Evolutionary conservation across 2,797 vertebrate species (phyloP).

Genomic region (Caiman crocodilus): DNA sequence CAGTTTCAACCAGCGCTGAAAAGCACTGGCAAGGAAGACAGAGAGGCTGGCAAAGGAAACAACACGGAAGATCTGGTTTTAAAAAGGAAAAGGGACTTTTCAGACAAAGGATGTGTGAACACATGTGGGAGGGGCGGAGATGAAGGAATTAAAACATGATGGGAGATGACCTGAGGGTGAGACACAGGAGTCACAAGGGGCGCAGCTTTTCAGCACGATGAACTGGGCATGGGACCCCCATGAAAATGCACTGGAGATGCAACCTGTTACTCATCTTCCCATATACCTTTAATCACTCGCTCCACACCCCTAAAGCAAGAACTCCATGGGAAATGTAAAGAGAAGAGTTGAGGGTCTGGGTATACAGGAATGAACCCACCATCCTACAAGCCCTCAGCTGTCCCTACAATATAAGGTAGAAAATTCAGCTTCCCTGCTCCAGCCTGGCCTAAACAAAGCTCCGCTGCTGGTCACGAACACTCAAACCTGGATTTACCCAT

Average conservation of each 20-base stretch:
- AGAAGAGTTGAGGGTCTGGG: not conserved
- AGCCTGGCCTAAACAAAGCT: not conserved
- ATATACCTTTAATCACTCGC: rapidly evolving
- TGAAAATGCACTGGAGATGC: not conserved
- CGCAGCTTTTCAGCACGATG: not conserved
- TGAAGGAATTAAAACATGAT: not conserved
- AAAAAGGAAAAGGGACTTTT: slow-evolving; percentile 7
- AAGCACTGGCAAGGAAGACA: slow-evolving; percentile 21
- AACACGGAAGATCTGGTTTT: slow-evolving; percentile 2
- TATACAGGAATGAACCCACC: not conserved
- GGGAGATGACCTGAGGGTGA: not conserved
- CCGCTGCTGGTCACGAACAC: not conserved
- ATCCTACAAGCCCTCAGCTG: not conserved
- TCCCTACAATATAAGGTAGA: not conserved
- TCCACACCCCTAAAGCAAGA: not conserved
- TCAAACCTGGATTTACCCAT: not conserved
- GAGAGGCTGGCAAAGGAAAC: not conserved
- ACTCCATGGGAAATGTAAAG: not conserved
- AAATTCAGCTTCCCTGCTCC: not conserved
- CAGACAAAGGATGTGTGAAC: not conserved
- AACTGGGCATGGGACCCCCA: not conserved
- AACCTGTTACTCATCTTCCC: not conserved
- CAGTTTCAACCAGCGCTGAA: slow-evolving; percentile 16
- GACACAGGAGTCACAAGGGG: rapidly evolving
- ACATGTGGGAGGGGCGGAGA: not conserved